These are phyloP conservation scores for Phrynosoma blainvillii DNA, from an alignment of 2,113 vertebrate genomes.

Conservation along the genomic window DNA sequence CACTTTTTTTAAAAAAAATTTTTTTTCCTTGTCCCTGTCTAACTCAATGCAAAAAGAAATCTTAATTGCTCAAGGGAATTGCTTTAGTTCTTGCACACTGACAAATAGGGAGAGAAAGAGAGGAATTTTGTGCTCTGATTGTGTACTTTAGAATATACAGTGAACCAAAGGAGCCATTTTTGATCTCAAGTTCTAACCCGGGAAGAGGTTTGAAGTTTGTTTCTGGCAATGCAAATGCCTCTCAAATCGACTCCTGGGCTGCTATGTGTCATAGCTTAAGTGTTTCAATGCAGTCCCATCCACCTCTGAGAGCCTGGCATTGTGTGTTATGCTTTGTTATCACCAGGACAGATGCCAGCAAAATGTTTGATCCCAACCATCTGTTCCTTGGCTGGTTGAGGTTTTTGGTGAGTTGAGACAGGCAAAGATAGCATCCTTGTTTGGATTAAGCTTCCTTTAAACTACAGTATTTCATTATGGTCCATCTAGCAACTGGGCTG, in stretches of 20 bases:
- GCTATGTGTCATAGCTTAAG: neutral
- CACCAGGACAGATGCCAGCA: rapidly evolving
- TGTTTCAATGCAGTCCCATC: rapidly evolving
- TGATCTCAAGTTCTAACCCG: neutral
- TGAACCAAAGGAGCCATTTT: rapidly evolving
- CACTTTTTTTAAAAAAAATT: slow-evolving; percentile 56
- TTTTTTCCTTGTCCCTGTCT: slow-evolving; percentile 58
- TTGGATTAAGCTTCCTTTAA: neutral
- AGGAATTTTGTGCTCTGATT: neutral
- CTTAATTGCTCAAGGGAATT: slow-evolving; percentile 25
- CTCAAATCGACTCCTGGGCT: neutral
- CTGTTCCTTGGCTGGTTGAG: neutral
- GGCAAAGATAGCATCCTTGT: neutral
- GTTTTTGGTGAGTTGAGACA: neutral
- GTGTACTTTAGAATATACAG: neutral
- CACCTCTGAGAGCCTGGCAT: neutral
- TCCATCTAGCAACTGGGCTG: neutral
- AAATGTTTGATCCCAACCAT: rapidly evolving
- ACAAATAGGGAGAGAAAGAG: neutral
- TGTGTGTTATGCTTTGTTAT: neutral
- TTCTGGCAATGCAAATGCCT: rapidly evolving
- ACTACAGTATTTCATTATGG: neutral
- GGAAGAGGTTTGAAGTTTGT: slow-evolving; percentile 13
- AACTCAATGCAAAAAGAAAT: slow-evolving; percentile 1
- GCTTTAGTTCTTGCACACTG: neutral